Conservation (phyloP, 2,888 invertebrate genomes). For the Meganola albula region DNA sequence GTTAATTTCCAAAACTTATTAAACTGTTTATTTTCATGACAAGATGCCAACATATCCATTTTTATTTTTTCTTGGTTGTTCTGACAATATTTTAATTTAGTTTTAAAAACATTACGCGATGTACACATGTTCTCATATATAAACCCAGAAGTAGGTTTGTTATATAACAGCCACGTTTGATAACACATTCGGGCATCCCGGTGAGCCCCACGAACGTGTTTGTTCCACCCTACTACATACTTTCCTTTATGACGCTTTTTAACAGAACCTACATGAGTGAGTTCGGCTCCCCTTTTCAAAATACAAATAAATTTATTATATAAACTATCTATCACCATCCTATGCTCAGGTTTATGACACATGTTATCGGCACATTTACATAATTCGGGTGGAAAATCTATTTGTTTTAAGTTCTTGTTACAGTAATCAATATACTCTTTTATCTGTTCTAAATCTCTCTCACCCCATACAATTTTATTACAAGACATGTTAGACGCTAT, state of each 20-base stretch:
- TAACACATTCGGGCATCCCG: constrained; percentile 1
- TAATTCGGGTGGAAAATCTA: constrained; percentile 3
- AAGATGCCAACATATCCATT: constrained; percentile 4
- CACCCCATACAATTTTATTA: constrained; percentile 3
- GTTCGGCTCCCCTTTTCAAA: constrained; percentile 1
- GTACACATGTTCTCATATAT: constrained; percentile 7
- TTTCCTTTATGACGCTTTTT: constrained; percentile 1
- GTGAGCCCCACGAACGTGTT: constrained; percentile 2
- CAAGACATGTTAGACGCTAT: neutral
- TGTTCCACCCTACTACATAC: constrained; percentile 4
- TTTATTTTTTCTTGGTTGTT: constrained; percentile 9
- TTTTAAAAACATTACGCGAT: constrained; percentile 8
- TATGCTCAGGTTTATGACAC: constrained; percentile 1
- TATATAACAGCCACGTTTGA: neutral
- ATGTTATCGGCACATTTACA: constrained; percentile 3
- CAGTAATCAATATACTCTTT: constrained; percentile 1
- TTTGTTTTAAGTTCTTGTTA: neutral
- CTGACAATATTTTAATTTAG: constrained; percentile 9
- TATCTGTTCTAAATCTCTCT: constrained; percentile 3
- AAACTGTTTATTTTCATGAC: constrained; percentile 4
- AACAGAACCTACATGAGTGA: neutral
- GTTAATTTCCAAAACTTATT: constrained; percentile 11
- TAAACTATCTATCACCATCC: constrained; percentile 1
- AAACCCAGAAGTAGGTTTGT: constrained; percentile 1
- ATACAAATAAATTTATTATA: constrained; percentile 5